These are phyloP conservation scores for Osedax fenrisi DNA, from an alignment of 2,888 invertebrate species.

Conservation along the genomic window DNA sequence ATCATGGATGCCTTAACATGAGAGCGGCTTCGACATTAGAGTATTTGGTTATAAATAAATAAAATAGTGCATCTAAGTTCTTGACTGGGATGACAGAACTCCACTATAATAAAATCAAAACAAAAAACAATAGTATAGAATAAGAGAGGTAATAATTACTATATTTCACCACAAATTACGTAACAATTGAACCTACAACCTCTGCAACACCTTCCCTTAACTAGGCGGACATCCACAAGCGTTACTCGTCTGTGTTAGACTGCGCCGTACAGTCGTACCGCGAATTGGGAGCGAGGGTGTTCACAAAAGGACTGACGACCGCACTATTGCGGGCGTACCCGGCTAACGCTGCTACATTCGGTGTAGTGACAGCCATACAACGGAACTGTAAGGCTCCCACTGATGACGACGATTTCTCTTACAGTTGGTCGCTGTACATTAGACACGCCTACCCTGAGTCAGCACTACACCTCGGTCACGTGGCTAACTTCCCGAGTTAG, in stretches of 20 bases:
- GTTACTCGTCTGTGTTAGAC: conserved; percentile 63
- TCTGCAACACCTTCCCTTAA: not conserved
- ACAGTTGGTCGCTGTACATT: conserved; percentile 8
- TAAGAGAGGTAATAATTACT: too few species aligned
- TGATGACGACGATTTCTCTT: conserved; percentile 9
- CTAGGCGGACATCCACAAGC: conserved; percentile 55
- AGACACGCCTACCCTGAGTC: not conserved
- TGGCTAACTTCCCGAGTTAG: conserved; percentile 9
- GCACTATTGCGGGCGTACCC: conserved; percentile 77
- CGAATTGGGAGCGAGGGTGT: conserved; percentile 61
- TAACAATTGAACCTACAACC: too few species aligned
- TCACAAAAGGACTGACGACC: conserved; percentile 66
- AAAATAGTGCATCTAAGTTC: too few species aligned
- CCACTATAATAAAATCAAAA: too few species aligned
- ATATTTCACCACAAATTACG: too few species aligned
- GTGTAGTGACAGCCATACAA: conserved; percentile 24
- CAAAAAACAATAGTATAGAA: too few species aligned
- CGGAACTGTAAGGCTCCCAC: conserved; percentile 9
- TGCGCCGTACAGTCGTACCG: conserved; percentile 62
- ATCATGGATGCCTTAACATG: too few species aligned
- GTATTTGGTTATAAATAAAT: too few species aligned
- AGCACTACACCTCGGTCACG: not conserved
- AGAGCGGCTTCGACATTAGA: too few species aligned
- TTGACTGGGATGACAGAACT: too few species aligned
- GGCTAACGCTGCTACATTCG: conserved; percentile 78